Evolutionary conservation across 2,113 vertebrate genomes (phyloP).

Genomic region (Eretmochelys imbricata): DNA sequence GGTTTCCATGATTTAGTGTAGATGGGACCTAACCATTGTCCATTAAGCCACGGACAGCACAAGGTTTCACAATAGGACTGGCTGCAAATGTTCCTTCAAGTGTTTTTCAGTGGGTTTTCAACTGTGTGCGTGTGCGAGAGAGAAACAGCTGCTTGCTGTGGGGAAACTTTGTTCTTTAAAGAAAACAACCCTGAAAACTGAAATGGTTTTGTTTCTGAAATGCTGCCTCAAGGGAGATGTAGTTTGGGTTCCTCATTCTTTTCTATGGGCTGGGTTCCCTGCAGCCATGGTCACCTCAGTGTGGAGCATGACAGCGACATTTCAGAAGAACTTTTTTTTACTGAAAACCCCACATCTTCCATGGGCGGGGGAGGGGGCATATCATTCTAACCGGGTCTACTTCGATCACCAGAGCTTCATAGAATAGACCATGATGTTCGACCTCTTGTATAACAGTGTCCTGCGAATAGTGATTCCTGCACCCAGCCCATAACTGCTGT

Average conservation of each 20-base stretch:
- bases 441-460: background rate
- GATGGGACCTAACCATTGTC: background rate
- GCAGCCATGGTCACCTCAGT: background rate
- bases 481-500: background rate
- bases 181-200: no score
- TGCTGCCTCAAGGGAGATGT: background rate
- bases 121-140: no score
- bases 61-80: background rate
- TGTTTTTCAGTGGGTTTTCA: no score
- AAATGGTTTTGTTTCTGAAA: background rate
- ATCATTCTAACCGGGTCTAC: background rate
- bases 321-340: background rate
- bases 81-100: background rate
- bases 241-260: background rate
- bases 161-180: no score
- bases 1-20: background rate
- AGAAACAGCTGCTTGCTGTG: no score
- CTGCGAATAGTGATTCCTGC: background rate
- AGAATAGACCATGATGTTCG: background rate
- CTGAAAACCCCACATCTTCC: no score
- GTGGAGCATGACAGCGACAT: background rate
- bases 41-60: background rate
- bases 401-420: background rate
- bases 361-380: no score
- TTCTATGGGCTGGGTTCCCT: background rate